Conservation (phyloP, 92 coral and sea anemone species). For the Palythoa heliodiscus region DNA sequence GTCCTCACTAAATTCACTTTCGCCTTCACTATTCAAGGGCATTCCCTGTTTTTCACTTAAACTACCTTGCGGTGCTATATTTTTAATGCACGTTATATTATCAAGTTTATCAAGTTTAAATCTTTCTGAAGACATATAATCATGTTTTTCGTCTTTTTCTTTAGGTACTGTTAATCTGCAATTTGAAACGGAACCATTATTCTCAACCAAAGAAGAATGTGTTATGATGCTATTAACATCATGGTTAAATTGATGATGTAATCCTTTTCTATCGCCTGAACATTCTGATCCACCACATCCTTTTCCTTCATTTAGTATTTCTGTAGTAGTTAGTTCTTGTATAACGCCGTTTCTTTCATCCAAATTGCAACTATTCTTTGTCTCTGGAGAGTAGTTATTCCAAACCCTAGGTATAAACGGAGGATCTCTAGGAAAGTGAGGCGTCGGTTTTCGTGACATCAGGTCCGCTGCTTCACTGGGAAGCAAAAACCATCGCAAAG, state of each 20-base stretch:
- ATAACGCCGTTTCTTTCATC: not conserved
- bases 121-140: not conserved
- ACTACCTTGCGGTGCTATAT: not conserved
- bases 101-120: not conserved
- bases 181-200: not conserved
- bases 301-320: not conserved
- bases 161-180: not conserved
- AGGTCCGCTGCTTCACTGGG: slow-evolving; percentile 90
- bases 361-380: not conserved
- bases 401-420: slow-evolving; percentile 84
- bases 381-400: slow-evolving; percentile 18
- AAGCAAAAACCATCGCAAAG: slow-evolving; percentile 87
- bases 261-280: not conserved
- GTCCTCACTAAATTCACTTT: not conserved
- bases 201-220: not conserved
- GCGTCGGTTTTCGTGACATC: slow-evolving; percentile 60
- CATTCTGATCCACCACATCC: not conserved
- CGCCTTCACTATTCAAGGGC: not conserved
- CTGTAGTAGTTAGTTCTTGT: not conserved
- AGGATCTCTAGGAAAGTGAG: slow-evolving; percentile 63
- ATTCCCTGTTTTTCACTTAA: not conserved
- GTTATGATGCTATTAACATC: not conserved
- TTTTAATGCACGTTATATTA: not conserved
- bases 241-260: not conserved
- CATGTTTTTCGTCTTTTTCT: not conserved